Conservation (phyloP, 2,797 vertebrate species). For the Macropodus opercularis region DNA sequence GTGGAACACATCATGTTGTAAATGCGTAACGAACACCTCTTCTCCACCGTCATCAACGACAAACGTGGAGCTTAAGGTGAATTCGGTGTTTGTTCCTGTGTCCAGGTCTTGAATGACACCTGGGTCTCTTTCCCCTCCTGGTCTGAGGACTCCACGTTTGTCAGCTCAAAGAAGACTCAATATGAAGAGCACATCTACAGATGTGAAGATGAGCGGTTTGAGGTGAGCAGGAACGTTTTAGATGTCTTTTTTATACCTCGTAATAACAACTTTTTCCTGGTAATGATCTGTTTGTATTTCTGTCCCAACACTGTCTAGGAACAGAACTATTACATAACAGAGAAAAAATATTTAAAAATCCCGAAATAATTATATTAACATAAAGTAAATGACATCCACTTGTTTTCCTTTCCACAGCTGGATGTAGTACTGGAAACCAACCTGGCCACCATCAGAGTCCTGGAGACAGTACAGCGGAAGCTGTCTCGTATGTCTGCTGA, state of each 20-base stretch:
- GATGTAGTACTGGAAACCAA: slow-evolving; percentile 98
- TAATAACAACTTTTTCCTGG: too few relatives aligned
- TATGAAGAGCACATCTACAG: slow-evolving; percentile 99
- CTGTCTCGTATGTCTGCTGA: slow-evolving; percentile 95
- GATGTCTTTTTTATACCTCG: too few relatives aligned
- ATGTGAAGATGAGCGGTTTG: slow-evolving; percentile 97
- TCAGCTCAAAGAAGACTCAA: slow-evolving; percentile 99
- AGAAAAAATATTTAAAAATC: background rate
- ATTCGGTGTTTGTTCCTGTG: background rate
- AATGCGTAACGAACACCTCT: too few relatives aligned
- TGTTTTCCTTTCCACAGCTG: slow-evolving; percentile 78
- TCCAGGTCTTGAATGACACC: slow-evolving; percentile 96
- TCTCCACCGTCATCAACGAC: too few relatives aligned
- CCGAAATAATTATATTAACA: background rate
- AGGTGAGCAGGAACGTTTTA: slow-evolving; percentile 80
- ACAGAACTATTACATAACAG: too few relatives aligned
- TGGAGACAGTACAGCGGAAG: slow-evolving; percentile 95
- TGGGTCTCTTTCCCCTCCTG: slow-evolving; percentile 99
- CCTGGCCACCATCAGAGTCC: slow-evolving; percentile 92
- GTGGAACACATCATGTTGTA: too few relatives aligned
- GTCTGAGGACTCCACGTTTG: slow-evolving; percentile 99
- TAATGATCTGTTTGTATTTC: too few relatives aligned
- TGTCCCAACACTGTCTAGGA: too few relatives aligned
- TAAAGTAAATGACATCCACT: background rate
- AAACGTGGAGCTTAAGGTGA: background rate